Percentiles rank a stretch among this genome's conserved stretches.
These are phyloP conservation scores for Petrocephalus microphthalmus DNA, from an alignment of 2,113 vertebrate species.

Conservation along the genomic window DNA sequence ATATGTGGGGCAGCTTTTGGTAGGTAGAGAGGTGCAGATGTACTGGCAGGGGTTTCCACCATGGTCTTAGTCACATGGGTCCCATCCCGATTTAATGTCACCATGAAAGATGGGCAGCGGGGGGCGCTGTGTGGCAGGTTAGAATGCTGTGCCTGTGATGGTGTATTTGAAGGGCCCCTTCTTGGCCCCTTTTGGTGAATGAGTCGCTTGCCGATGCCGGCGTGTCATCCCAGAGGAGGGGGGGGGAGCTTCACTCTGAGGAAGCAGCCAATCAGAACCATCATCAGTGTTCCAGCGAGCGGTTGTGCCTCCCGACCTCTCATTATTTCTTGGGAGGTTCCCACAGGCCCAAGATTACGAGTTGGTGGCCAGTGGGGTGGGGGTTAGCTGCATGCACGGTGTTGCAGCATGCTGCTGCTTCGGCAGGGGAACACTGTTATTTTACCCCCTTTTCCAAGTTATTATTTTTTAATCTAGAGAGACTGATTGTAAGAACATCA, in stretches of 20 bases:
- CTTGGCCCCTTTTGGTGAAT: not conserved
- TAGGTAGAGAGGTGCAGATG: not conserved
- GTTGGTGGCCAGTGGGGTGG: conserved; percentile 19
- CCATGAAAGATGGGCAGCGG: not conserved
- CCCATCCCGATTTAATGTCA: too few relatives aligned
- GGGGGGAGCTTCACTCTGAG: conserved; percentile 21
- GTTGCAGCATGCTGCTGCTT: not conserved
- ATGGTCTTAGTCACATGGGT: not conserved
- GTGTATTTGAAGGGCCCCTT: not conserved
- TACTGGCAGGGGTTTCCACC: not conserved
- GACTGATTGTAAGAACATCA: not conserved
- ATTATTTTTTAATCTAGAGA: not conserved
- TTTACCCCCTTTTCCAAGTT: too few relatives aligned
- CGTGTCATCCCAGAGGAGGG: conserved; percentile 9
- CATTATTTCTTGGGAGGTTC: conserved; percentile 33
- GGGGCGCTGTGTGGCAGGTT: not conserved
- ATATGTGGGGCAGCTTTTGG: not conserved
- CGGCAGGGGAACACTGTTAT: not conserved
- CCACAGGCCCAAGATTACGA: conserved; percentile 29
- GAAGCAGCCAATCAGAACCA: conserved; percentile 41
- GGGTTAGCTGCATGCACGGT: not conserved
- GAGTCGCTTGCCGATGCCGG: not conserved
- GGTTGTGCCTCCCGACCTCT: conserved; percentile 17
- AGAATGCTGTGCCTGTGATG: not conserved
- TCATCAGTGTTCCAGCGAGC: conserved; percentile 35